These are phyloP conservation scores for Siniperca knerii DNA, from an alignment of 2,113 vertebrate species.

Conservation along the genomic window DNA sequence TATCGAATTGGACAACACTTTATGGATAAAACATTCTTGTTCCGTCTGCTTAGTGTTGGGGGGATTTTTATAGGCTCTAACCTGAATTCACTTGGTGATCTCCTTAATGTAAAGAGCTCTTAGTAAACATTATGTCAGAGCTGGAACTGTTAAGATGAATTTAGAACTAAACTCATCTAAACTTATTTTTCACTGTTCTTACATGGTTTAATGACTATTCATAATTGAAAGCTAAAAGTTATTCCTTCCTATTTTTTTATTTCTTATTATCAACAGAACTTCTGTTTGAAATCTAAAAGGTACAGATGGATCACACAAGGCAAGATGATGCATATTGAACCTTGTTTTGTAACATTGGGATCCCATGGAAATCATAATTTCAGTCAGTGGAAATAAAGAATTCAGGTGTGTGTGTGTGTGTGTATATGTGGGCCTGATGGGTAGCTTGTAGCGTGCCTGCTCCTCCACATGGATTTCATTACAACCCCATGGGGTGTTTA, in stretches of 20 bases:
- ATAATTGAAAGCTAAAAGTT: background rate
- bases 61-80: constrained; percentile 16
- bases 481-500: constrained; percentile 77
- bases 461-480: constrained; percentile 81
- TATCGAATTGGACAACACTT: background rate
- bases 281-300: background rate
- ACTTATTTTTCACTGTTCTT: background rate
- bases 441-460: constrained; percentile 56
- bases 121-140: background rate
- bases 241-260: background rate
- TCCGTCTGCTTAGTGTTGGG: constrained; percentile 13
- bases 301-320: constrained; percentile 8
- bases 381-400: constrained; percentile 3
- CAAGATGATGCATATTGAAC: background rate
- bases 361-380: constrained; percentile 19
- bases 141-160: background rate
- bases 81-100: constrained; percentile 14
- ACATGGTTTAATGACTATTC: background rate
- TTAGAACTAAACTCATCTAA: background rate
- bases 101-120: background rate
- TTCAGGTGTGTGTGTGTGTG: constrained; percentile 19
- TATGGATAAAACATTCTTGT: constrained; percentile 15
- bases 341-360: constrained; percentile 1
- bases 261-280: constrained; percentile 11
- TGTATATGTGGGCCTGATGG: constrained; percentile 30